Evolutionary conservation across 1,140 invertebrate genomes (phyloP), one percentile per base, ranked within the genome.

Genomic region (Papilio polyxenes): DNA sequence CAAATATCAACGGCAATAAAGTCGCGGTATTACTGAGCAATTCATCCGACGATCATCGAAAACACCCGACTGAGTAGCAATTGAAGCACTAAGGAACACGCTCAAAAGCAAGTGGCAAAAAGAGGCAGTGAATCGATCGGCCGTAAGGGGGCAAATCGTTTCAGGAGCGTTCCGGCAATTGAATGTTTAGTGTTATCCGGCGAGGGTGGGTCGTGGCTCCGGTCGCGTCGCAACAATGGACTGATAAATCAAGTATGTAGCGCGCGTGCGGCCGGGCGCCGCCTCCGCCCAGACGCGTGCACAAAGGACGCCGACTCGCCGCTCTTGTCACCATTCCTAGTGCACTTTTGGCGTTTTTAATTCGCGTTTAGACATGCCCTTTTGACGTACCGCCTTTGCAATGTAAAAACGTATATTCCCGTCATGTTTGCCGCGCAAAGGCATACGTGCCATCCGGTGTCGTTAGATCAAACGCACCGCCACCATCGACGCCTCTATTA

Each of bases 241-340:
- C 89, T 91, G 90, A 93, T 94, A 94, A 94, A 94, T 94, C 92
- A 93, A 89, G 93, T 92, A 92, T 92, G 91, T 91, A 88, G 85
- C 88, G 90, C 92, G 92, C 91, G 91, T 93, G 92, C 92, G 87
- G 84, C 81, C 84, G 74, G 77, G 83, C 84, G 81, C 82, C 84
- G 84, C 80, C 85, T 79, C 82, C 83, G 81, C 82, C 74, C 75
- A 81, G 74, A 40, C 84, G 76, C 84, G 84, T 87, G 85, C 85
- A 85, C 89, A 93, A 93, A 92, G 88, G 88, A 86, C 56, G 89
- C 92, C 91, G 89, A 90, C 79, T 78, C 75, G 69, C 77, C 82
- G 75, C 83, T 78, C 78, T 78, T 83, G 80, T 83, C 83, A 74
- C 77, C 51, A 75, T 48, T 49, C 65, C 65, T 78, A 56, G 75